Conservation (phyloP, 1,140 invertebrate species). For the Venturia canescens region DNA sequence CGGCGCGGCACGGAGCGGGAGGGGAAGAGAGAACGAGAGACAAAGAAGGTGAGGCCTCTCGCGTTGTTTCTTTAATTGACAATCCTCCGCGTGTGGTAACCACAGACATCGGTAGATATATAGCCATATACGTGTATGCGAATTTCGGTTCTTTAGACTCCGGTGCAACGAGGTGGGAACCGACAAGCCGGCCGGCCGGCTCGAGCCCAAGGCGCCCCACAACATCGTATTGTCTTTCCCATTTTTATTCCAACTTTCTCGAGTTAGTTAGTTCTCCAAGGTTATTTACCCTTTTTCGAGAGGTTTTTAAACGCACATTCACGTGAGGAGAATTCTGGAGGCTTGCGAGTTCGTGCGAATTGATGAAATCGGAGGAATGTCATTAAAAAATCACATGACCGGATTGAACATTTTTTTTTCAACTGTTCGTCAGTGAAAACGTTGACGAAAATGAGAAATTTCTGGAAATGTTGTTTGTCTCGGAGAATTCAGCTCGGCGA, state of each 20-base stretch:
- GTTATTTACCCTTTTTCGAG: slow-evolving; percentile 3
- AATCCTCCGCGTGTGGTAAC: slow-evolving; percentile 58
- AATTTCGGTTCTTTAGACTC: not conserved
- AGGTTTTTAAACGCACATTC: not conserved
- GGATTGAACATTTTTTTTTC: too few relatives aligned
- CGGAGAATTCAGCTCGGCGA: not conserved
- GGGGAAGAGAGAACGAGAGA: not conserved
- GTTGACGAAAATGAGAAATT: too few relatives aligned
- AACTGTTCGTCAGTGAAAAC: too few relatives aligned
- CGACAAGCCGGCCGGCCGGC: slow-evolving; percentile 53
- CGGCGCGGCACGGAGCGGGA: not conserved
- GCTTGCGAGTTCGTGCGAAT: not conserved
- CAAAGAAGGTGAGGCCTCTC: slow-evolving; percentile 13
- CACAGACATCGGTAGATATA: slow-evolving; percentile 39
- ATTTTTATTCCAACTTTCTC: slow-evolving; percentile 63
- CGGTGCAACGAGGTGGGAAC: slow-evolving; percentile 66
- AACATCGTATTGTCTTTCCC: slow-evolving; percentile 71
- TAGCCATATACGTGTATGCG: slow-evolving; percentile 26
- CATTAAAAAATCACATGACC: not conserved
- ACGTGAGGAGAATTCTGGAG: not conserved
- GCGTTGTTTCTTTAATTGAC: slow-evolving; percentile 69
- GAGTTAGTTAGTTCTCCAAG: not conserved
- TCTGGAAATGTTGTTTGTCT: not conserved
- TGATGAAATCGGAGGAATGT: not conserved
- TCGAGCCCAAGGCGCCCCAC: slow-evolving; percentile 53